Conservation (phyloP, 1,140 invertebrate species). For the Geopemphigus sp. region DNA sequence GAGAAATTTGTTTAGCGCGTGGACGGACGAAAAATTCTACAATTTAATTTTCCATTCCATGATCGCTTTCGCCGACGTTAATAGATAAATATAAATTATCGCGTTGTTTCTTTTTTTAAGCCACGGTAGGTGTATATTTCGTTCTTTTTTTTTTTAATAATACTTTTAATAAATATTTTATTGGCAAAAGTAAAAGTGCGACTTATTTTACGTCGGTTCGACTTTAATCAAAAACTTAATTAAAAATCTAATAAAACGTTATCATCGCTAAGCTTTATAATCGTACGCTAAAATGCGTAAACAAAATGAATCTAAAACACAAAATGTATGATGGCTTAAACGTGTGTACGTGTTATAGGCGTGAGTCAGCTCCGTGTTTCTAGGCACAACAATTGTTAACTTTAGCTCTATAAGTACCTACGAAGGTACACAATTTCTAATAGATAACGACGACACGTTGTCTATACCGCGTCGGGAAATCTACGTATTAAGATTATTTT, state of each 20-base stretch:
- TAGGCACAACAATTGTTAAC: neutral
- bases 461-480: neutral
- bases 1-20: neutral
- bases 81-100: neutral
- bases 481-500: too few relatives aligned
- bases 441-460: neutral
- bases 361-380: neutral
- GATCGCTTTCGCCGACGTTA: neutral
- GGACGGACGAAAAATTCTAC: neutral
- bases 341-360: neutral
- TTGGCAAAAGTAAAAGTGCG: neutral
- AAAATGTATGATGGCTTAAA: neutral
- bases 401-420: neutral
- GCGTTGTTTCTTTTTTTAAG: neutral
- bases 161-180: constrained; percentile 13
- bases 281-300: neutral
- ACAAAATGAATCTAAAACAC: neutral
- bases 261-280: constrained; percentile 8
- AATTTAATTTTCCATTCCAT: neutral
- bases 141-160: neutral
- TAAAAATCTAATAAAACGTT: constrained; percentile 30
- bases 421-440: neutral
- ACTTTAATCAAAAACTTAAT: constrained; percentile 33
- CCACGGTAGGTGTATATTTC: too few relatives aligned
- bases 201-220: neutral